Percentiles rank a stretch among this genome's conserved stretches.
Evolutionary conservation across 2,888 invertebrate species (phyloP).

Genomic region (Spicauda simplicius): DNA sequence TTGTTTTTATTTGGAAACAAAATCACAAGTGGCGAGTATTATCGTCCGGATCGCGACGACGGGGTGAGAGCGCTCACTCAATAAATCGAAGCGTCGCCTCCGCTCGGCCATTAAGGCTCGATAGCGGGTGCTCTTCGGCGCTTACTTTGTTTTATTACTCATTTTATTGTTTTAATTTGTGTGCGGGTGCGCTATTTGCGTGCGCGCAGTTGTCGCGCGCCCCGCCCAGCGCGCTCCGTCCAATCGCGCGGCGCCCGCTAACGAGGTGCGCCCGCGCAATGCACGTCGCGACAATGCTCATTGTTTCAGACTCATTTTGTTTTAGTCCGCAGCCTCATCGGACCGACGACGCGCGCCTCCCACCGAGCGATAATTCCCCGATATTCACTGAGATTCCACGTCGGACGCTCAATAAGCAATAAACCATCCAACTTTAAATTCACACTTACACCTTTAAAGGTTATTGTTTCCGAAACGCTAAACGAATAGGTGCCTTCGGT

Average conservation of each 20-base stretch:
- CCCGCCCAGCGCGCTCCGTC: conserved; percentile 61
- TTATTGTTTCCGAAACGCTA: conserved; percentile 79
- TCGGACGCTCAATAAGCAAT: conserved; percentile 84
- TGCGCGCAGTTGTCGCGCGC: conserved; percentile 83
- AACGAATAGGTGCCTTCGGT: conserved; percentile 43
- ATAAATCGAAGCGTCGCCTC: conserved; percentile 75
- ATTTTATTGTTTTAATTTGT: conserved; percentile 85
- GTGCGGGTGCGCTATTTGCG: conserved; percentile 83
- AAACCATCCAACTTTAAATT: conserved; percentile 82
- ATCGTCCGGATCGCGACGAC: conserved; percentile 38
- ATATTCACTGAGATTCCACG: conserved; percentile 82
- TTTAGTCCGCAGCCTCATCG: conserved; percentile 68
- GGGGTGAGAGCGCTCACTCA: conserved; percentile 58
- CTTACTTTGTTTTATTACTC: conserved; percentile 82
- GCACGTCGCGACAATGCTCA: conserved; percentile 76
- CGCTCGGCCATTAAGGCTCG: conserved; percentile 80
- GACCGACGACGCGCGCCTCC: conserved; percentile 66
- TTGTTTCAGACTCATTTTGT: conserved; percentile 81
- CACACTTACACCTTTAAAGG: conserved; percentile 82
- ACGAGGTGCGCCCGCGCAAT: conserved; percentile 54
- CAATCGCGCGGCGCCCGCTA: conserved; percentile 69
- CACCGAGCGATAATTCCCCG: conserved; percentile 81
- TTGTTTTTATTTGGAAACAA: conserved; percentile 26
- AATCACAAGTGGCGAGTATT: conserved; percentile 28
- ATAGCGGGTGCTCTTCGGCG: conserved; percentile 75